phyloP scores from a whole-genome alignment of 2,888 invertebrate genomes.

The Artemia sp. region DNA sequence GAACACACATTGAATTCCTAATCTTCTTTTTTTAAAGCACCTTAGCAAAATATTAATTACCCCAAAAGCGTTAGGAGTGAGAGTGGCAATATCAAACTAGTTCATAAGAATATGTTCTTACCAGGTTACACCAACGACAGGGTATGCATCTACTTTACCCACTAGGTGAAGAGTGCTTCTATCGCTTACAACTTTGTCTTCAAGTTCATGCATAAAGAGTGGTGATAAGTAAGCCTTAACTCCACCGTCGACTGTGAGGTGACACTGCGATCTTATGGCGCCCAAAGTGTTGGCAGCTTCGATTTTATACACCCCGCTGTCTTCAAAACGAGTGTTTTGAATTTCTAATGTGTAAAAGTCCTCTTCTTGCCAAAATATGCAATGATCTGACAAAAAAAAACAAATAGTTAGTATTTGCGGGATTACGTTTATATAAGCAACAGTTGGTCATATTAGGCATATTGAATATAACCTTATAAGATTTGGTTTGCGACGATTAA shows the following conservation, averaged over 20 bases:
- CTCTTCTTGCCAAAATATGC: conserved; percentile 47
- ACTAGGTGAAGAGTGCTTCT: conserved; percentile 35
- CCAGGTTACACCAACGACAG: conserved; percentile 61
- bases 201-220: conserved; percentile 51
- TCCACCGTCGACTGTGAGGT: conserved; percentile 60
- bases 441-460: too few species aligned
- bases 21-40: too few species aligned
- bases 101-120: conserved; percentile 31
- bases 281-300: conserved; percentile 63
- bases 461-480: too few species aligned
- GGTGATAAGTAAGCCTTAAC: conserved; percentile 63
- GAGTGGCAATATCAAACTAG: too few species aligned
- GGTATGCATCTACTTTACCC: conserved; percentile 43
- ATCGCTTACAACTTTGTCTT: conserved; percentile 37
- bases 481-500: too few species aligned
- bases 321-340: conserved; percentile 52
- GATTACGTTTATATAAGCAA: too few species aligned
- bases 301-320: conserved; percentile 61
- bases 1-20: too few species aligned
- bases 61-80: too few species aligned
- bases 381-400: conserved; percentile 35
- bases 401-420: background rate
- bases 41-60: too few species aligned
- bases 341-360: conserved; percentile 74
- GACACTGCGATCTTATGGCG: conserved; percentile 57